Evolutionary conservation across 2,797 vertebrate species (phyloP), one percentile per base, ranked within the genome.

Genomic region (Molossus alvarezi): DNA sequence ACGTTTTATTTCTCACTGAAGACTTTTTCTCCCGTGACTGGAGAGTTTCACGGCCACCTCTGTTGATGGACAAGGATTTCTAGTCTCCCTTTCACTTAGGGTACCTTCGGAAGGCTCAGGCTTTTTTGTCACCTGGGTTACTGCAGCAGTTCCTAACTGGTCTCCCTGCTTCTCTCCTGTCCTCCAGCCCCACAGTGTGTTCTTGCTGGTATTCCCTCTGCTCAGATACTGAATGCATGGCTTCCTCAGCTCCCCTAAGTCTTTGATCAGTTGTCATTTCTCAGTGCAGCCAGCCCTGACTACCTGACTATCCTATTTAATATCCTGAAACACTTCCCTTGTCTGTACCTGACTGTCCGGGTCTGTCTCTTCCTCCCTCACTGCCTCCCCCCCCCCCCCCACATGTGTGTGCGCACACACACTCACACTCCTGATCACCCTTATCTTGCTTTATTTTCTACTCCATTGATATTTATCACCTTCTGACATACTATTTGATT

Each of bases 331-430:
- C 18, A 85, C 11, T 3, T 48, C 2, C 51, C 37, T 23, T 5
- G 2, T 80, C 5, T 9, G 6, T 72, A 3, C 81, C 48, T 79
- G 21, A 33, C 65, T 60, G 1, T 72, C 48, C 27, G 8, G 7
- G 33, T 80, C 11, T 41, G 9, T 65, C 7, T 33, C 57, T n/a
- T 13, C n/a, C 33, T 62, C 27, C n/a, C 58, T 20, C 15, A 6
- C 57, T 33, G 33, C n/a, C n/a, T 33, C 29, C 25, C 23, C 73
- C 37, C 6, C 9, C 3, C 1, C 17, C 23, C 15, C 9, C 6
- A 45, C 3, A 45, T 6, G 6, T 0, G 41, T 3, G 41, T 6
- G 41, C 2, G 3, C 20, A 17, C 1, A 14, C 18, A 15, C 29
- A 29, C 5, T 20, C 48, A 53, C 13, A 37, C 33, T 45, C 27